phyloP scores from a whole-genome alignment of 2,888 invertebrate genomes.

The Heteromyza rotundicornis region DNA sequence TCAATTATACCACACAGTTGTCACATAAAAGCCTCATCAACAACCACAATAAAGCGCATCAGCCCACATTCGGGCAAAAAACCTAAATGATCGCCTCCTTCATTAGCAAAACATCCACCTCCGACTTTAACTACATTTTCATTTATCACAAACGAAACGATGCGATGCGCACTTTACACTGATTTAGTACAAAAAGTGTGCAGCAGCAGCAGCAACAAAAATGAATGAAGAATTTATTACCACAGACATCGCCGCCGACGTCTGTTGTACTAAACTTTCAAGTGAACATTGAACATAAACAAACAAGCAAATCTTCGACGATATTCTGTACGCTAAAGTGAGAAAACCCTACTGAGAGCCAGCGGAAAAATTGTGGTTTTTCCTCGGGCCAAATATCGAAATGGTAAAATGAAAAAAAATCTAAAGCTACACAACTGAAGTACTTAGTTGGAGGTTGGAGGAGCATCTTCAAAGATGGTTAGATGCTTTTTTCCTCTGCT shows the following conservation, averaged over 20 bases:
- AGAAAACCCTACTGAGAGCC: too few relatives aligned
- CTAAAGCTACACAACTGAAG: not conserved
- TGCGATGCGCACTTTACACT: not conserved
- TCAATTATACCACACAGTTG: not conserved
- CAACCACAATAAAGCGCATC: too few relatives aligned
- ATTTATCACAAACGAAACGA: not conserved
- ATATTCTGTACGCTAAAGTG: too few relatives aligned
- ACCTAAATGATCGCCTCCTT: too few relatives aligned
- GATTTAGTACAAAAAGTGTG: not conserved
- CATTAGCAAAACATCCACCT: not conserved
- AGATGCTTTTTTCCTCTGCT: not conserved
- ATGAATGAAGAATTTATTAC: not conserved
- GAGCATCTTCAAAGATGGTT: not conserved
- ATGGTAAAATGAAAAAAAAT: too few relatives aligned
- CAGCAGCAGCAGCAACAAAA: not conserved
- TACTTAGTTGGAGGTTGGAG: too few relatives aligned
- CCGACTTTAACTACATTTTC: not conserved
- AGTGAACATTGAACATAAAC: conserved; percentile 1
- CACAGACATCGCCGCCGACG: not conserved
- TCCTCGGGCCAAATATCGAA: too few relatives aligned
- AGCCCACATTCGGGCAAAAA: too few relatives aligned
- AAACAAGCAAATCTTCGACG: not conserved
- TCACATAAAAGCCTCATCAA: not conserved
- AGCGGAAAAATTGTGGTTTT: too few relatives aligned
- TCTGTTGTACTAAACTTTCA: not conserved